A percentile compares a stretch with the other conserved stretches of the same genome.
These are phyloP conservation scores for Craniophora ligustri DNA, from an alignment of 2,888 invertebrate species.

Conservation along the genomic window DNA sequence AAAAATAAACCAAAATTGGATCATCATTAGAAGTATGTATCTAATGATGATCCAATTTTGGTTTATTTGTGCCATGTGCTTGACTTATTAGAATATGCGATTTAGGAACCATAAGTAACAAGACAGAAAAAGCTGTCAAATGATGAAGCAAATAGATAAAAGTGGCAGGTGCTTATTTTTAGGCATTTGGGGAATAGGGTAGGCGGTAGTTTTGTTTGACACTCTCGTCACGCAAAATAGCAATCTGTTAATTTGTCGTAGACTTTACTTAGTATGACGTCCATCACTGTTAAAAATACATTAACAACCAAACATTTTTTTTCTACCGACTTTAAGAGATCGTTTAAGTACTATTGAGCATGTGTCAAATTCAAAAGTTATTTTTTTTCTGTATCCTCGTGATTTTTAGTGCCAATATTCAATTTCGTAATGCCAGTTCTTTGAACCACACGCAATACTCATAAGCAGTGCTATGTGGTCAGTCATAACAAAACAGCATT, in stretches of 20 bases:
- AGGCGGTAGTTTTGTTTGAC: constrained; percentile 27
- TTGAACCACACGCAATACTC: background rate
- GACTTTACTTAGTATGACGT: constrained; percentile 5
- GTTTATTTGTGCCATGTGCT: no score
- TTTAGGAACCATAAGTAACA: no score
- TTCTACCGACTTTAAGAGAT: background rate
- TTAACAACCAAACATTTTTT: background rate
- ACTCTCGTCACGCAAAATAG: constrained; percentile 43
- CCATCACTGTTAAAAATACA: background rate
- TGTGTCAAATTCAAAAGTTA: no score
- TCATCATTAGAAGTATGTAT: no score
- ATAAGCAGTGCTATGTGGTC: background rate
- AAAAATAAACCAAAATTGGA: no score
- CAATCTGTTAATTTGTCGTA: constrained; percentile 29
- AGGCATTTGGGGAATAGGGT: constrained; percentile 23
- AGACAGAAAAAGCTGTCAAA: constrained; percentile 18
- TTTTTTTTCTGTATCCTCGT: no score
- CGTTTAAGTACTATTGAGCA: no score
- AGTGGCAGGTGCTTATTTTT: constrained; percentile 46
- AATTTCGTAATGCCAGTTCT: no score
- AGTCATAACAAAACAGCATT: background rate
- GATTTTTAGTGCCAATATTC: no score
- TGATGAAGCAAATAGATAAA: constrained; percentile 35
- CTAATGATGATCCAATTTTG: no score
- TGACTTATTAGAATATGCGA: no score